Evolutionary conservation across 2,888 invertebrate species (phyloP).

Genomic region (Parnassius mnemosyne): DNA sequence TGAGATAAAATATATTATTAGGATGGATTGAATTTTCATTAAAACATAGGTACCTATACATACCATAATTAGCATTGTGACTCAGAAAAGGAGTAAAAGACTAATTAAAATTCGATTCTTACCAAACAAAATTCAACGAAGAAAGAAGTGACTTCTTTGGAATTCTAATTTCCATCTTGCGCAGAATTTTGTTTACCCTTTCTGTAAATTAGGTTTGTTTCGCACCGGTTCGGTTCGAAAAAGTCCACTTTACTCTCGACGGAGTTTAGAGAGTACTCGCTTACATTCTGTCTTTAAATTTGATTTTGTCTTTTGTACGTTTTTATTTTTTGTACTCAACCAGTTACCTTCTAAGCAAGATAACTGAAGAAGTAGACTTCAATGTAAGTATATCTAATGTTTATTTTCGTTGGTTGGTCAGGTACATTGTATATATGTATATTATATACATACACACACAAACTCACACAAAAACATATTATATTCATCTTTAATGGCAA

Average conservation of each 20-base stretch:
- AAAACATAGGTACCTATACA: background rate
- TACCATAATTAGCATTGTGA: background rate
- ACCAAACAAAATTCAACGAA: background rate
- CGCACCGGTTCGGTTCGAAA: slow-evolving; percentile 40
- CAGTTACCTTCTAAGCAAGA: background rate
- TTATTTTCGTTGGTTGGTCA: too few relatives aligned
- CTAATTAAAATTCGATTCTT: background rate
- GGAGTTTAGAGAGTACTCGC: slow-evolving; percentile 10
- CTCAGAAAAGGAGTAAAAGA: slow-evolving; percentile 1
- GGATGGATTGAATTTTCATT: too few relatives aligned
- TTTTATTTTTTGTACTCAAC: background rate
- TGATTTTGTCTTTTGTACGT: slow-evolving; percentile 14
- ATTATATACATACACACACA: too few relatives aligned
- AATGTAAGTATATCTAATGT: too few relatives aligned
- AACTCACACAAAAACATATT: too few relatives aligned
- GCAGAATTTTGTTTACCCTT: slow-evolving; percentile 55
- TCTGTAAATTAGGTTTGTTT: slow-evolving; percentile 63
- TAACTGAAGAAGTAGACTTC: background rate
- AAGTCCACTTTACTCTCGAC: slow-evolving; percentile 32
- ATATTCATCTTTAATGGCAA: too few relatives aligned
- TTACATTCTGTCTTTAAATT: slow-evolving; percentile 16
- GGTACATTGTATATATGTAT: too few relatives aligned
- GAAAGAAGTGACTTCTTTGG: slow-evolving; percentile 18
- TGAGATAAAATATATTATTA: too few relatives aligned
- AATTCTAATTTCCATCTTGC: slow-evolving; percentile 21